Conservation (phyloP, 1,140 invertebrate genomes). For the Cecropterus lyciades region DNA sequence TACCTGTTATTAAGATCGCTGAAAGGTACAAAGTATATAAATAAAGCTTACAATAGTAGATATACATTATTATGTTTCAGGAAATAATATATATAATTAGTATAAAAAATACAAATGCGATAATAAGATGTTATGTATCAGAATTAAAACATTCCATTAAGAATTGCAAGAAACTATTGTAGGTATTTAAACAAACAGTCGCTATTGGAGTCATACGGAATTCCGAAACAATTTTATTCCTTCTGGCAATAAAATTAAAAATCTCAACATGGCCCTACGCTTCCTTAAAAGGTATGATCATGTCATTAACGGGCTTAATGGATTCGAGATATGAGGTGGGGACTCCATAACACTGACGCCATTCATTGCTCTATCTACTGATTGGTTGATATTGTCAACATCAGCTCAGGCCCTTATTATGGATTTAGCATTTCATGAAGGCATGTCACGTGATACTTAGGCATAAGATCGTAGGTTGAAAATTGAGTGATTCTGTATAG, state of each 20-base stretch:
- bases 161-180: not conserved
- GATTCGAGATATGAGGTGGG: constrained; percentile 20
- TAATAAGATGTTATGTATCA: too few relatives aligned
- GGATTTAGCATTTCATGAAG: constrained; percentile 4
- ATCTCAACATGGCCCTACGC: constrained; percentile 16
- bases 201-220: constrained; percentile 13
- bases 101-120: too few relatives aligned
- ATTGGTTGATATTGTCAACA: constrained; percentile 25
- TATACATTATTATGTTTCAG: too few relatives aligned
- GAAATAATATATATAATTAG: too few relatives aligned
- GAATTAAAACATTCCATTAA: constrained; percentile 2
- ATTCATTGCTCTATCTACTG: constrained; percentile 5
- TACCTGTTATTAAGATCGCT: too few relatives aligned
- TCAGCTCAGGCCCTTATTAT: not conserved
- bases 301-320: constrained; percentile 21
- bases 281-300: constrained; percentile 23
- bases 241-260: constrained; percentile 23
- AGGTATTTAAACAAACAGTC: constrained; percentile 1
- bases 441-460: not conserved
- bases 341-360: constrained; percentile 2
- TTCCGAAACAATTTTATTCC: constrained; percentile 2
- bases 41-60: too few relatives aligned
- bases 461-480: not conserved
- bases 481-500: not conserved
- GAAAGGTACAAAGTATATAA: too few relatives aligned